Evolutionary conservation across 2,888 invertebrate genomes (phyloP), one percentile per base, ranked within the genome.

Genomic region (Mylabris sibirica): DNA sequence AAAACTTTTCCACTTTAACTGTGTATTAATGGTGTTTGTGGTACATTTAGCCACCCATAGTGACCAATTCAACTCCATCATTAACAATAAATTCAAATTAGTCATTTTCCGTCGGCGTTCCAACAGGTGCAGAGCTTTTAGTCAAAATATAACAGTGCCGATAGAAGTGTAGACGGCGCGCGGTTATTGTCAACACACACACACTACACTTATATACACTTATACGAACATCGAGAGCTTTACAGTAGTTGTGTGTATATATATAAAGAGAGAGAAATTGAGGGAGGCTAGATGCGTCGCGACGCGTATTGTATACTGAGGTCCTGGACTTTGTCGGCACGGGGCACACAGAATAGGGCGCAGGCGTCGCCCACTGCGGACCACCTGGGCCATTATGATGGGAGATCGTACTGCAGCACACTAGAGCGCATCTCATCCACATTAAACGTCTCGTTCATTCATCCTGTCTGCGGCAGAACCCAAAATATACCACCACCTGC

Each of bases 301-400:
- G 76, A 72, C 74, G 79, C 79, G 77, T 69, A 69, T 74, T 69
- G 77, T 75, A 77, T 75, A 77, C 76, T 78, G 78, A 75, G 75
- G 77, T 77, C 77, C 74, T 76, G 77, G 76, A 75, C 77, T 74
- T 76, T 67, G 69, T 59, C 67, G 68, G 67, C 74, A 70, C 70
- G 74, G 74, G 69, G 65, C 74, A 70, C 69, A 69, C 67, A 65
- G 60, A 60, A 72, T 59, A 71, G 74, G 75, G 81, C 82, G 82
- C 81, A 78, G 76, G 80, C 81, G 79, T 77, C 80, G 77, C 75
- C 76, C 82, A 82, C 79, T 83, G 83, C 83, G 83, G 83, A 82
- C 80, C 82, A 79, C 81, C 81, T 80, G 81, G 78, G 78, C 79
- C 75, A 75, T 76, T 75, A 70, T 74, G 76, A 76, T 75, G 76